These are phyloP conservation scores for Calameuta pallipes DNA, from an alignment of 2,888 invertebrate genomes.

Conservation along the genomic window DNA sequence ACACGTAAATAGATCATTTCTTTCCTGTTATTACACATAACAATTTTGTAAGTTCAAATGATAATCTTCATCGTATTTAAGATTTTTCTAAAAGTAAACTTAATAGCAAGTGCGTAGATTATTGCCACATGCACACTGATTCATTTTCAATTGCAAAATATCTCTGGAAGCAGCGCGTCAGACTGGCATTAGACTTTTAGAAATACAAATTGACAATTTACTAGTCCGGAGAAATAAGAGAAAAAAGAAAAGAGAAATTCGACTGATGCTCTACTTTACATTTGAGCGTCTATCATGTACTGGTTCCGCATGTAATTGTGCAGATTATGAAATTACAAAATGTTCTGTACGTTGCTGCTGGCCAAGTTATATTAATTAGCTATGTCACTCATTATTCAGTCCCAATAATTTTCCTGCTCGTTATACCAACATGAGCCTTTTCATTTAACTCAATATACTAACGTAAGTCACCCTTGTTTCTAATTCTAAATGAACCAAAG, in stretches of 20 bases:
- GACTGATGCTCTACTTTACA: not conserved
- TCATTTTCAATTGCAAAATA: conserved; percentile 22
- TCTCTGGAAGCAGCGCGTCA: conserved; percentile 11
- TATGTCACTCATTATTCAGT: not conserved
- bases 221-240: not conserved
- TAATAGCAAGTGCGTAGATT: not conserved
- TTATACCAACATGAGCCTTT: not conserved
- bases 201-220: not conserved
- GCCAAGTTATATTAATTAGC: not conserved
- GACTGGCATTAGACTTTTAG: not conserved
- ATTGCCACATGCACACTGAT: conserved; percentile 19
- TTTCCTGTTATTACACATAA: not conserved
- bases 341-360: not conserved
- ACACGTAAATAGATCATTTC: not conserved
- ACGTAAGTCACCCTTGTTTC: not conserved
- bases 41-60: not conserved
- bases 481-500: not conserved
- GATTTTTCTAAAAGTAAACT: not conserved
- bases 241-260: not conserved
- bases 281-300: not conserved
- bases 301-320: not conserved
- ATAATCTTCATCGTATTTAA: not conserved
- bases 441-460: not conserved
- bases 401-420: not conserved
- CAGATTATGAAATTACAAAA: not conserved